Percentiles rank a stretch among this genome's conserved stretches.
These are phyloP conservation scores for Dendroctonus ponderosae DNA, from an alignment of 1,140 invertebrate genomes.

Conservation along the genomic window DNA sequence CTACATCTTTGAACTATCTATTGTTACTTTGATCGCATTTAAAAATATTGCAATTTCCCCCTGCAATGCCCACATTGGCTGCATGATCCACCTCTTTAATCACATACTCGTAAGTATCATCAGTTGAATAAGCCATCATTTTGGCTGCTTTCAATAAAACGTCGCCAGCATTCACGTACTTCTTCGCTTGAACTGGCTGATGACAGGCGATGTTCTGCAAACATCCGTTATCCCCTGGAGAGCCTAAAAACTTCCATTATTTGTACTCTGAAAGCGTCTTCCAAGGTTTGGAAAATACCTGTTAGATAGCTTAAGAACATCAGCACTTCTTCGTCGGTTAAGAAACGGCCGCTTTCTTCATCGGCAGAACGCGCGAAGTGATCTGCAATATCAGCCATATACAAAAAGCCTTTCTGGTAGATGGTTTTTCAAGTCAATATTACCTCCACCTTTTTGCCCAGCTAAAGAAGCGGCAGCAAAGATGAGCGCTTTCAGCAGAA, in stretches of 20 bases:
- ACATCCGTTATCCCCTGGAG: conserved; percentile 66
- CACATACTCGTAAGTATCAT: conserved; percentile 41
- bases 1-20: not conserved
- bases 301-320: conserved; percentile 46
- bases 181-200: conserved; percentile 66
- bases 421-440: not conserved
- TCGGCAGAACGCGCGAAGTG: conserved; percentile 56
- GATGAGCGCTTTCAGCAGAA: conserved; percentile 78
- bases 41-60: conserved; percentile 44
- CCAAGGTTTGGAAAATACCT: conserved; percentile 28
- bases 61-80: conserved; percentile 39
- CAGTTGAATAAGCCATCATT: conserved; percentile 52
- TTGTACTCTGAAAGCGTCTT: too few species aligned
- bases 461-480: conserved; percentile 75
- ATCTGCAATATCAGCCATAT: conserved; percentile 3
- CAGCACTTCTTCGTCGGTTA: conserved; percentile 46
- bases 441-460: conserved; percentile 59
- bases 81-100: conserved; percentile 45
- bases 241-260: conserved; percentile 49
- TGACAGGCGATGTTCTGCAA: conserved; percentile 74
- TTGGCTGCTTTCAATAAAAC: conserved; percentile 69
- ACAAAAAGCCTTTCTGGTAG: not conserved
- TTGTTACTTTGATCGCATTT: conserved; percentile 24
- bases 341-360: conserved; percentile 42
- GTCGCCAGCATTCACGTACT: conserved; percentile 73